Evolutionary conservation across 2,888 invertebrate species (phyloP), one percentile per base, ranked within the genome.

Genomic region (Trichopoda pennipes): DNA sequence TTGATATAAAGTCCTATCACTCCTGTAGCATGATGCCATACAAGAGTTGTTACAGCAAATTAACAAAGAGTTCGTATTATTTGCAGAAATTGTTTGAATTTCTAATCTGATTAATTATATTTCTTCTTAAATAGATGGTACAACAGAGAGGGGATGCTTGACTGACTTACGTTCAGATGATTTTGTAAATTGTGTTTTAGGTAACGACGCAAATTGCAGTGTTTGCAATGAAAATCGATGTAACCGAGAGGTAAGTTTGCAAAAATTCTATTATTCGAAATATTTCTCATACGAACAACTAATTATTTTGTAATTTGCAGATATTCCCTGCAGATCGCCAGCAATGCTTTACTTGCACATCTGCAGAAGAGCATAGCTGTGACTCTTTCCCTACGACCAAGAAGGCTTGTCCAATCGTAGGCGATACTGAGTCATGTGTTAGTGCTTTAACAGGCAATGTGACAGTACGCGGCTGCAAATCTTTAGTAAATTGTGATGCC

Each of bases 401-500:
- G 0, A 17, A 63, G 3, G 81, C 85, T 19, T 90, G 90, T 49
- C 84, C 87, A 1, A 84, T 83, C 60, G 53, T 88, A 1, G 85
- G 85, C 6, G 85, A 85, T 0, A 81, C 81, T 10, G 91, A 90
- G 51, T 83, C 85, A 4, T 90, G 90, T 55, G 84, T 87, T 21
- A 86, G 89, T 1, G 72, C 84, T 0, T 72, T 88, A 8, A 76
- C 81, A 12, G 81, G 83, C 16, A 88, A 88, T 72, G 74, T 85
- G 8, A 90, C 90, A 3, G 81, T 85, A 4, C 90, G 90, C 32
- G 90, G 88, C 3, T 90, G 90, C 78, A 87, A 87, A 70, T 88
- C 89, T 12, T 55, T 61, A 16, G 9, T 90, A 1, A 63, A 70
- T 0, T 90, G 90, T 74, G 87, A 87, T 56, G 32, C 77, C 4